These are phyloP conservation scores for Ochropacha duplaris DNA, from an alignment of 2,888 invertebrate species.

Conservation along the genomic window DNA sequence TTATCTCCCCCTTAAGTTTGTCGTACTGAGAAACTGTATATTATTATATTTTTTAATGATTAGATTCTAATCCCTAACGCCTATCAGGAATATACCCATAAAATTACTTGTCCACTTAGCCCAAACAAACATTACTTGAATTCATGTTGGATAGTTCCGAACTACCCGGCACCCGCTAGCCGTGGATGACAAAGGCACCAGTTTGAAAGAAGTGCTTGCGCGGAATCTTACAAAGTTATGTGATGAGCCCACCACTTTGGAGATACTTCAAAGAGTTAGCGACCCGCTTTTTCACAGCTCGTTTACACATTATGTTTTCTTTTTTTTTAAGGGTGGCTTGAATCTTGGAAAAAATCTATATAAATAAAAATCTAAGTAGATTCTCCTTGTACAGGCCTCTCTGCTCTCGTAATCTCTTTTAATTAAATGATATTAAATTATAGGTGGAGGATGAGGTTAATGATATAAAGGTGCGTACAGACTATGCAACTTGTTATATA, in stretches of 20 bases:
- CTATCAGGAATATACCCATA: background rate
- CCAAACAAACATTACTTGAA: conserved; percentile 22
- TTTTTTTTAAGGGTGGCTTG: background rate
- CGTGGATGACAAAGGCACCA: conserved; percentile 43
- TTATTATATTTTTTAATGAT: no score
- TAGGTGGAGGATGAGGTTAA: no score
- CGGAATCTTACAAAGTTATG: conserved; percentile 53
- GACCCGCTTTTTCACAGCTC: conserved; percentile 43
- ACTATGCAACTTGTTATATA: no score
- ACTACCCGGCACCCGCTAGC: conserved; percentile 34
- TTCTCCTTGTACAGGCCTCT: no score
- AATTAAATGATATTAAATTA: no score
- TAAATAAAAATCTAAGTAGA: no score
- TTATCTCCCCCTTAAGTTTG: no score
- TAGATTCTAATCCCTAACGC: no score
- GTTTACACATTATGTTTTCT: conserved; percentile 16
- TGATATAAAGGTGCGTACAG: no score
- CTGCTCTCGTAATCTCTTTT: no score
- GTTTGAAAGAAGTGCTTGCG: conserved; percentile 48
- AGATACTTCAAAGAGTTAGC: conserved; percentile 44
- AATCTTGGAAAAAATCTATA: background rate
- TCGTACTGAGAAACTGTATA: no score
- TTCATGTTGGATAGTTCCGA: conserved; percentile 43
- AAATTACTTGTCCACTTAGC: background rate
- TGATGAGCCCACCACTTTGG: conserved; percentile 38